These are phyloP conservation scores for Sceliomorpha sp. DNA, from an alignment of 2,888 invertebrate species.

Conservation along the genomic window DNA sequence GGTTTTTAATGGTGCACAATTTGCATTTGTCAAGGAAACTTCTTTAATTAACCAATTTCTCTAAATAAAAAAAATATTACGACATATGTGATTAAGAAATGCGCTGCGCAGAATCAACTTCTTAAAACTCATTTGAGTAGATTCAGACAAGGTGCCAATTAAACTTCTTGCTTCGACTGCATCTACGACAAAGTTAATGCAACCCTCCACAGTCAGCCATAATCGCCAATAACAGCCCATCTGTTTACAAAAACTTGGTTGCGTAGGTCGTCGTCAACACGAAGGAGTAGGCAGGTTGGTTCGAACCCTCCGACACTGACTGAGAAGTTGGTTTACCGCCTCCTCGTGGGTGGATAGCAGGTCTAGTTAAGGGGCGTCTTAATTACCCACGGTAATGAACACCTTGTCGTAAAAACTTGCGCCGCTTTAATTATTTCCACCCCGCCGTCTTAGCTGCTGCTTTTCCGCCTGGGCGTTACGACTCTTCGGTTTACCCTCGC, in stretches of 20 bases:
- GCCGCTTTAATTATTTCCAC: constrained; percentile 79
- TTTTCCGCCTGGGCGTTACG: constrained; percentile 39
- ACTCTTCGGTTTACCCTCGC: constrained; percentile 52
- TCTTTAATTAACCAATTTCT: too few relatives aligned
- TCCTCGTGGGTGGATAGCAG: constrained; percentile 78
- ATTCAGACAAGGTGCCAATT: constrained; percentile 7
- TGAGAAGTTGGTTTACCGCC: constrained; percentile 79
- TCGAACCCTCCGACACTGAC: constrained; percentile 60
- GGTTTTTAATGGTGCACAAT: too few relatives aligned
- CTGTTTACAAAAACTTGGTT: constrained; percentile 73
- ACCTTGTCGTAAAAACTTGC: constrained; percentile 81
- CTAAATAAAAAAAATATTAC: too few relatives aligned
- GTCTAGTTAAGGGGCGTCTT: constrained; percentile 80
- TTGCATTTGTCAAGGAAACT: too few relatives aligned
- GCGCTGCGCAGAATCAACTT: too few relatives aligned
- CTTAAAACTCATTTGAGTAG: neutral
- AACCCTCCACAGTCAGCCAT: constrained; percentile 59
- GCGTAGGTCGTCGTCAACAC: constrained; percentile 40
- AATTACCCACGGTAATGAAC: constrained; percentile 81
- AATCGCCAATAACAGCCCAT: constrained; percentile 75
- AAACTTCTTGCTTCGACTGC: constrained; percentile 11
- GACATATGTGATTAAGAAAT: too few relatives aligned
- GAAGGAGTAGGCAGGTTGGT: constrained; percentile 27
- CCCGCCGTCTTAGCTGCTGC: constrained; percentile 59
- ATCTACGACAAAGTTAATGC: constrained; percentile 7